Conservation (phyloP, 2,888 invertebrate genomes). For the Merodon equestris region DNA sequence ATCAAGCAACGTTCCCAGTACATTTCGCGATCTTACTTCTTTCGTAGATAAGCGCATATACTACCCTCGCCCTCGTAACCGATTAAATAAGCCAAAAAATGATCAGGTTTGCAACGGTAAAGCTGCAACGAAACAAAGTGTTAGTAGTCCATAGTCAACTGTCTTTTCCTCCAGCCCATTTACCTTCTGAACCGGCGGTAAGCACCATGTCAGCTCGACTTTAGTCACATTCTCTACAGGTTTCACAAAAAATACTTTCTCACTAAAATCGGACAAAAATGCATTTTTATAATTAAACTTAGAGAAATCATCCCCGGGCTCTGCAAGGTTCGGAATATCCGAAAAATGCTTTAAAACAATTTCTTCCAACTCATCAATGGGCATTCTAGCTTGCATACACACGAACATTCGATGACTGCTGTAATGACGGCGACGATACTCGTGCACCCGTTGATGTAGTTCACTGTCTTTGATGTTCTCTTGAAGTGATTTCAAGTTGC, state of each 20-base stretch:
- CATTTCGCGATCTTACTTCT: slow-evolving; percentile 80
- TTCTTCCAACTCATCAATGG: slow-evolving; percentile 77
- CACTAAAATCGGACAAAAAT: slow-evolving; percentile 75
- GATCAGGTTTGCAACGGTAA: slow-evolving; percentile 79
- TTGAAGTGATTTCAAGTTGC: slow-evolving; percentile 86
- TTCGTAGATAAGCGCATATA: slow-evolving; percentile 87
- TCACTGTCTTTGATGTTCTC: slow-evolving; percentile 84
- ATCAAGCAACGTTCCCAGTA: too few relatives aligned
- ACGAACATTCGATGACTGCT: slow-evolving; percentile 93
- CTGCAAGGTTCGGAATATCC: slow-evolving; percentile 84
- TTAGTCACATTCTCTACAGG: slow-evolving; percentile 86
- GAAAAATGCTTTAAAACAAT: slow-evolving; percentile 82
- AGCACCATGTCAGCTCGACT: slow-evolving; percentile 80
- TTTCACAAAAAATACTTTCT: slow-evolving; percentile 83
- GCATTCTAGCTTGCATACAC: slow-evolving; percentile 84
- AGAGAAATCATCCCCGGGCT: slow-evolving; percentile 83
- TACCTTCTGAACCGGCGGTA: slow-evolving; percentile 74
- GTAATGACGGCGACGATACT: slow-evolving; percentile 88
- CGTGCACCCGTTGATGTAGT: slow-evolving; percentile 85
- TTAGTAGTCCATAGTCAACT: slow-evolving; percentile 3
- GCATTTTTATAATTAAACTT: slow-evolving; percentile 75
- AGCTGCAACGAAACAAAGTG: slow-evolving; percentile 63
- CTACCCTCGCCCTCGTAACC: slow-evolving; percentile 93
- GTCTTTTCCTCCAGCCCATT: background rate
- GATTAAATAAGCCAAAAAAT: slow-evolving; percentile 88